These are phyloP conservation scores for Platycnemis pennipes DNA, from an alignment of 2,888 invertebrate species.

Conservation along the genomic window DNA sequence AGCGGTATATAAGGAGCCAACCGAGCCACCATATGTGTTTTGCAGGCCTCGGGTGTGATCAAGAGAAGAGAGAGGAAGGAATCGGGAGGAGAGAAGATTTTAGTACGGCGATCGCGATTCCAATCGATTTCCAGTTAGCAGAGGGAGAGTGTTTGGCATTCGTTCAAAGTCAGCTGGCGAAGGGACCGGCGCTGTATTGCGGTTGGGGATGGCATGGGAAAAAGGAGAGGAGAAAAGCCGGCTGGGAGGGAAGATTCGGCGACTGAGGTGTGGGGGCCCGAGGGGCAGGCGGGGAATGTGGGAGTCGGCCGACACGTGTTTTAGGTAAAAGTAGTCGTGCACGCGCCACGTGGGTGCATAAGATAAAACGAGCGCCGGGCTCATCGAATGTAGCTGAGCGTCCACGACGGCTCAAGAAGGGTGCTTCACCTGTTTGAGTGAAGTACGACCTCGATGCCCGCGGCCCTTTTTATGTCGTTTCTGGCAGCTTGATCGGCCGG, in stretches of 20 bases:
- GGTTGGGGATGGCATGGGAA: background rate
- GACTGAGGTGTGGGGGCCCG: background rate
- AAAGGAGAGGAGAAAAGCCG: background rate
- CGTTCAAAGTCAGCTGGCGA: slow-evolving; percentile 30
- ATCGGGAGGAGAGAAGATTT: background rate
- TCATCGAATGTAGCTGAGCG: no score
- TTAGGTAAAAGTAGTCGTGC: no score
- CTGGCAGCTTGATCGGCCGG: no score
- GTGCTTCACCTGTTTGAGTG: no score
- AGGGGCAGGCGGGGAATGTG: no score
- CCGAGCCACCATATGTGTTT: background rate
- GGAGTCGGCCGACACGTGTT: no score
- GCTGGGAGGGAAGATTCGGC: background rate
- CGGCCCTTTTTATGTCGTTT: no score
- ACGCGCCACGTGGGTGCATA: no score
- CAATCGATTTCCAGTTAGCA: slow-evolving; percentile 40
- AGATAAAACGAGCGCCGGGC: no score
- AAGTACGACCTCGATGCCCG: no score
- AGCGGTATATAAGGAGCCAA: background rate
- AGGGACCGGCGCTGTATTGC: background rate
- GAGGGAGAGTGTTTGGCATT: slow-evolving; percentile 36
- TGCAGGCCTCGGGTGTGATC: background rate
- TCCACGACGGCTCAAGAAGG: no score
- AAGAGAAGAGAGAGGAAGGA: background rate
- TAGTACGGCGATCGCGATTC: background rate